These are phyloP conservation scores for Morpho deidamia DNA, from an alignment of 2,888 invertebrate species.

Conservation along the genomic window DNA sequence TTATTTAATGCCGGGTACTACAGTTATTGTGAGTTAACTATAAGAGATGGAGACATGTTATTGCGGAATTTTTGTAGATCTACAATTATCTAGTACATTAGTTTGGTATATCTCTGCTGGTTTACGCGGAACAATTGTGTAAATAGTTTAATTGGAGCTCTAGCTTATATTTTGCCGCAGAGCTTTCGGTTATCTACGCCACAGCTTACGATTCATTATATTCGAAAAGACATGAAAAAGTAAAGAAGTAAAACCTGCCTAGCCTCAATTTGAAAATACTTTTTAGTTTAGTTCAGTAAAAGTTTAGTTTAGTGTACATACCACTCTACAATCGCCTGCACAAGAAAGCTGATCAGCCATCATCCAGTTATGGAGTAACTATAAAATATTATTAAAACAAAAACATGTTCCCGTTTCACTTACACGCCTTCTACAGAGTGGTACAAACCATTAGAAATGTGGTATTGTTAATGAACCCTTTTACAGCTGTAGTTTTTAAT, in stretches of 20 bases:
- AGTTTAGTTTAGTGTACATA: constrained; percentile 11
- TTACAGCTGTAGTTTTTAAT: constrained; percentile 28
- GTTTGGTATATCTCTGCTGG: too few species aligned
- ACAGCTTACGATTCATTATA: too few species aligned
- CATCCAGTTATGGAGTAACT: constrained; percentile 57
- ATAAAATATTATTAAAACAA: constrained; percentile 64
- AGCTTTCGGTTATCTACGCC: too few species aligned
- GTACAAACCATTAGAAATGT: constrained; percentile 46
- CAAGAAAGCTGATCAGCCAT: constrained; percentile 54
- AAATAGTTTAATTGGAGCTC: too few species aligned
- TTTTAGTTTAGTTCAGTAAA: too few species aligned
- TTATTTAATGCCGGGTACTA: too few species aligned
- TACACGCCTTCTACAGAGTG: constrained; percentile 52
- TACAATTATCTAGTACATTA: too few species aligned
- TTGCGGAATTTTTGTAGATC: too few species aligned
- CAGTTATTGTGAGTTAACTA: too few species aligned
- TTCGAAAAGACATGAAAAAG: neutral
- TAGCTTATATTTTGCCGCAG: too few species aligned
- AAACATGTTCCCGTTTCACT: constrained; percentile 62
- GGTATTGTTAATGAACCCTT: constrained; percentile 53
- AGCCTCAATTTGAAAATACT: neutral
- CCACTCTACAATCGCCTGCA: constrained; percentile 18
- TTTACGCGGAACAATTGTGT: too few species aligned
- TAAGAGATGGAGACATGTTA: too few species aligned
- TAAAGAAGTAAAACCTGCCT: constrained; percentile 6